Evolutionary conservation across 64 coral and sea anemone species (phyloP), one percentile per base, ranked within the genome.

Genomic region (Exaiptasia diaphana): DNA sequence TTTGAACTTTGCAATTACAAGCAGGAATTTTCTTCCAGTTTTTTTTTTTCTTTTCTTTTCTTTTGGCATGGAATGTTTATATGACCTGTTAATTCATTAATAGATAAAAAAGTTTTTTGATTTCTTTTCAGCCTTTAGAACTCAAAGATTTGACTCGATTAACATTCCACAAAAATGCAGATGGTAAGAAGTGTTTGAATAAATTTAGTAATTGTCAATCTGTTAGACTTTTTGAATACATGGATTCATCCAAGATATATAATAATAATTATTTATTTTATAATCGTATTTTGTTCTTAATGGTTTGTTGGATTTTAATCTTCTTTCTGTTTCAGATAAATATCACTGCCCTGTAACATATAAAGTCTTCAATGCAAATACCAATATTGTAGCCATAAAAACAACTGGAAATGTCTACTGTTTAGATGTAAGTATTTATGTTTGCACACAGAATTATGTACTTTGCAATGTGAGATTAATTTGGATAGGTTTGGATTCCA

Each of bases 291-390:
- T 55, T 21, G 25, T 55, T 17, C 3, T 55, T 21, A 18, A 55
- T 55, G 18, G 20, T 55, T 55, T 36, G 18, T 18, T 27, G 15
- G 6, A 15, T 34, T 34, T 20, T 65, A 35, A 0, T n/a, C n/a
- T n/a, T n/a, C n/a, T n/a, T 44, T 38, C 11, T 71, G 35, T 24
- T 53, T 69, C 56, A 96, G 93, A 57, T 27, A 71, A 99, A 32
- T 99, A 75, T 64, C 95, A 99, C 67, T 99, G 95, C 49, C 95
- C 95, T 69, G 95, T 99, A 38, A 97, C 88, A 2, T 97, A 83
- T 69, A 97, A 97, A 71, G 93, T 97, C 28, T 97, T 97, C 53
- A 97, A 90, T 21, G 54, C 80, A 14, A 97, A 97, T 55, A 83
- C 82, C 14, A 83, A 91, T 20, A 87, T 97, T 83, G 93, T 97